Conservation (phyloP, 2,113 vertebrate genomes). For the Naja naja region DNA sequence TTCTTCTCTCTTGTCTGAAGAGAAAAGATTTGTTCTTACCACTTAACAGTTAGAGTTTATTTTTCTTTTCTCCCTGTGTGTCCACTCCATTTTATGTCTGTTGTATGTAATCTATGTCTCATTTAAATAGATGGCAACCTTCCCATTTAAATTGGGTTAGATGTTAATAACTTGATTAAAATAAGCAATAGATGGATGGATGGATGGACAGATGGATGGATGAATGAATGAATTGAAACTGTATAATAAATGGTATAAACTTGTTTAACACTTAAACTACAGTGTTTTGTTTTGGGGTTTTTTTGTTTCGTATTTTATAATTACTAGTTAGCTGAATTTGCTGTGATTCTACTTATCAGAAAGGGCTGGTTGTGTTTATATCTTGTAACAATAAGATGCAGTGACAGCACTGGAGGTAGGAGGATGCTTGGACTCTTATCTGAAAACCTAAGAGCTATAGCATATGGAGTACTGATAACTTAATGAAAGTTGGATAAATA, state of each 20-base stretch:
- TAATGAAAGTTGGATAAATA: constrained; percentile 65
- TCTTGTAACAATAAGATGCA: constrained; percentile 44
- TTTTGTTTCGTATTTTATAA: background rate
- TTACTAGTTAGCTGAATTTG: constrained; percentile 36
- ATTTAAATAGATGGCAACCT: background rate
- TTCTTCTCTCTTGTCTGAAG: background rate
- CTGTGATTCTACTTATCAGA: constrained; percentile 30
- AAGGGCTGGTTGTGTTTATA: constrained; percentile 21
- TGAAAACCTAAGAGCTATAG: constrained; percentile 55
- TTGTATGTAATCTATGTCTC: background rate
- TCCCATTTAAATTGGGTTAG: background rate
- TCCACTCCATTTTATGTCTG: background rate
- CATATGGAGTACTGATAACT: constrained; percentile 58
- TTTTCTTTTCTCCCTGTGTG: background rate
- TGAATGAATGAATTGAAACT: background rate
- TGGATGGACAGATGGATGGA: background rate
- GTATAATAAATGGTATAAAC: background rate
- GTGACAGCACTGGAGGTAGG: constrained; percentile 36
- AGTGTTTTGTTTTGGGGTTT: background rate
- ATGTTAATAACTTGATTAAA: background rate
- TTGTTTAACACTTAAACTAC: background rate
- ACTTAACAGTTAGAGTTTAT: background rate
- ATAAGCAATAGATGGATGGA: background rate
- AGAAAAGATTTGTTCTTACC: background rate
- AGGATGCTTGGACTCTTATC: constrained; percentile 53